Conservation (phyloP, 1,140 invertebrate species). For the Argopecten irradians region DNA sequence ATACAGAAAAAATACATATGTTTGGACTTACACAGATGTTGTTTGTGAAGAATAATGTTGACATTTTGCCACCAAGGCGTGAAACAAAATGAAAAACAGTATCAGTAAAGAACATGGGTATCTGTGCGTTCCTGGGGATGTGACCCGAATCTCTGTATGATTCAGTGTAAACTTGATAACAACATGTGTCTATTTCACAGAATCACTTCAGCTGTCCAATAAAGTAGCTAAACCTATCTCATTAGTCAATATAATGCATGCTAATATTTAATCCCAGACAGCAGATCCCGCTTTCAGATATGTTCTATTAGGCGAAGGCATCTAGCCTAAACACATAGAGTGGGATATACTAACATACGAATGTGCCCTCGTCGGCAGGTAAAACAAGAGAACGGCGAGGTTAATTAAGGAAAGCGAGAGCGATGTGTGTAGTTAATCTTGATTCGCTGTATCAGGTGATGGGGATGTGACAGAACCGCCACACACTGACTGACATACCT, state of each 20-base stretch:
- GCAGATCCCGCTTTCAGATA: background rate
- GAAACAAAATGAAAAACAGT: background rate
- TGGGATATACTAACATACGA: background rate
- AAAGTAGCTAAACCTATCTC: background rate
- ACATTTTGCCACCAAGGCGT: background rate
- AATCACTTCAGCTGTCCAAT: background rate
- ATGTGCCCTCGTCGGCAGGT: background rate
- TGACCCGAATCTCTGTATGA: background rate
- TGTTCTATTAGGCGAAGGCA: background rate
- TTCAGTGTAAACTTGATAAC: background rate
- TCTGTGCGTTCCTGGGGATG: background rate
- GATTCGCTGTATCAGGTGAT: background rate
- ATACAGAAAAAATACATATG: too few species aligned
- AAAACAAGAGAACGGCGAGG: background rate
- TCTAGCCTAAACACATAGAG: background rate
- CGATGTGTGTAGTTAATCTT: background rate
- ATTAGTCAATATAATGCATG: background rate
- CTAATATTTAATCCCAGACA: background rate
- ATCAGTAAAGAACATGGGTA: background rate
- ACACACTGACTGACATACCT: background rate
- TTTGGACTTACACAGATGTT: too few species aligned
- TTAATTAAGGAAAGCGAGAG: slow-evolving; percentile 5
- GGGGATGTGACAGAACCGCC: background rate
- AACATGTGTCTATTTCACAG: background rate
- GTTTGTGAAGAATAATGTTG: background rate